Conservation (phyloP, 2,888 invertebrate species). For the Temnothorax rugatulus region DNA sequence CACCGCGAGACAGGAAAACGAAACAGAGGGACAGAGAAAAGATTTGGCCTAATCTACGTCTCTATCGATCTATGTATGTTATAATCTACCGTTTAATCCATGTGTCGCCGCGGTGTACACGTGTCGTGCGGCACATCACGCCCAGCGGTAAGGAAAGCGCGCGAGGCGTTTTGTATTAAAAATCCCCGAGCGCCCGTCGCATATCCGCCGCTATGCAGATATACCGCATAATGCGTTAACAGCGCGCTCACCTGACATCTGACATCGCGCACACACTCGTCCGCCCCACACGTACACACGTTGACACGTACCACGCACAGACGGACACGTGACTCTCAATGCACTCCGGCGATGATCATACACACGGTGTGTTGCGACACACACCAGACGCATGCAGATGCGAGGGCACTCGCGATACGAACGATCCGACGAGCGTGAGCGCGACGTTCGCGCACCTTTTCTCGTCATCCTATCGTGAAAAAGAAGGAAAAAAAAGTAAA, state of each 20-base stretch:
- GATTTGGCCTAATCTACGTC: conserved; percentile 80
- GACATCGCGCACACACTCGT: conserved; percentile 47
- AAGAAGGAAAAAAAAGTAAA: not conserved
- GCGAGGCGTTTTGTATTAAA: not conserved
- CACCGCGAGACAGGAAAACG: not conserved
- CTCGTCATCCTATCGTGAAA: conserved; percentile 7
- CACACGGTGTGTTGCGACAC: conserved; percentile 8
- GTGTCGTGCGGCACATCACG: not conserved
- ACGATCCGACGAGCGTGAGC: conserved; percentile 38
- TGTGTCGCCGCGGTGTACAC: conserved; percentile 6
- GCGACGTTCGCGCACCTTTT: conserved; percentile 16
- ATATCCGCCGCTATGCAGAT: not conserved
- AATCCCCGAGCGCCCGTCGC: not conserved
- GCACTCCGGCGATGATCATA: conserved; percentile 21
- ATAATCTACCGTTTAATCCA: conserved; percentile 58
- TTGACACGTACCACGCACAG: not conserved
- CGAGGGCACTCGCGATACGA: not conserved
- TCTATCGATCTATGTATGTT: conserved; percentile 76
- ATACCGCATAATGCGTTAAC: conserved; percentile 9
- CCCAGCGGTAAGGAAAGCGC: not conserved
- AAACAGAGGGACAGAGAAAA: conserved; percentile 50
- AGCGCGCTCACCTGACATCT: conserved; percentile 25
- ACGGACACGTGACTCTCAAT: not conserved
- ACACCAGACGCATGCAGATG: not conserved
- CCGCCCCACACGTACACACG: not conserved